Evolutionary conservation across 2,888 invertebrate species (phyloP).

Genomic region (Dryobotodes eremita): DNA sequence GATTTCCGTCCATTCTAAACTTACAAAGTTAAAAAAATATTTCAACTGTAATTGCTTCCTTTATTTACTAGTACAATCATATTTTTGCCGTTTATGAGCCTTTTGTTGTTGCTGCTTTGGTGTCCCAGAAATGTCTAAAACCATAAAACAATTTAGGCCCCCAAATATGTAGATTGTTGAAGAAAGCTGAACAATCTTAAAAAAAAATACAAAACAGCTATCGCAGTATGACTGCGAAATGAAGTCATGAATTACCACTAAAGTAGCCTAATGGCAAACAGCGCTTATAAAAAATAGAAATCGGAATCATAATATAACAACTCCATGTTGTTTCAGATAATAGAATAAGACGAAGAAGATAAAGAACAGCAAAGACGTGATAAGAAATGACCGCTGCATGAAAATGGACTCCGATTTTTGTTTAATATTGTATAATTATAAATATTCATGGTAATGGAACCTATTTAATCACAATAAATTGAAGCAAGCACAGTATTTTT

Average conservation of each 20-base stretch:
- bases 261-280: neutral
- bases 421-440: slow-evolving; percentile 6
- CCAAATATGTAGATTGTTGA: neutral
- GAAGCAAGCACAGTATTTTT: slow-evolving; percentile 52
- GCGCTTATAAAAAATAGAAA: neutral
- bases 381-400: slow-evolving; percentile 16
- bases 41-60: neutral
- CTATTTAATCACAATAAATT: slow-evolving; percentile 52
- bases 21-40: neutral
- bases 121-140: neutral
- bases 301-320: neutral
- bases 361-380: neutral
- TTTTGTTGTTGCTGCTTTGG: too few species aligned
- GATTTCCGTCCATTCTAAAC: neutral
- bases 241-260: too few species aligned
- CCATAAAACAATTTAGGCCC: neutral
- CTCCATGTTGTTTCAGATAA: slow-evolving; percentile 12
- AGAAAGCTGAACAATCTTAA: too few species aligned
- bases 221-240: neutral
- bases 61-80: neutral
- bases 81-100: neutral
- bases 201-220: neutral
- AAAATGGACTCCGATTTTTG: slow-evolving; percentile 40
- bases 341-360: neutral
- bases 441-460: slow-evolving; percentile 33